A percentile compares a stretch with the other conserved stretches of the same genome.
Conservation (phyloP, 2,113 vertebrate genomes). For the Corythoichthys haematopterus region DNA sequence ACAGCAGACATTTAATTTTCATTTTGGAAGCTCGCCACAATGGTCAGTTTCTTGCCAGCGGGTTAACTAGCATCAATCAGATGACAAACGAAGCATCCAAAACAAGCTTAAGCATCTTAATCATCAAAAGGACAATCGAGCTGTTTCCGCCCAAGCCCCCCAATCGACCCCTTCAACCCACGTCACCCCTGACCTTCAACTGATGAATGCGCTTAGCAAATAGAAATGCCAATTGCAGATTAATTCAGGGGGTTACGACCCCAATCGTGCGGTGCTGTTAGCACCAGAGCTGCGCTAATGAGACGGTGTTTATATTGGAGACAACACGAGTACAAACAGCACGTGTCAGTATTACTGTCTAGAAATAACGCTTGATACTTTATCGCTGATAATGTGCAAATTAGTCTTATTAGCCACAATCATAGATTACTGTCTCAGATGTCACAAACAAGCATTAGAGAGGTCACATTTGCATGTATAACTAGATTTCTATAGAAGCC, state of each 20-base stretch:
- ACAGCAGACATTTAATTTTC: not conserved
- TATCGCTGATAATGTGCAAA: not conserved
- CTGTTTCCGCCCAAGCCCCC: constrained; percentile 16
- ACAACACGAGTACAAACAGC: constrained; percentile 31
- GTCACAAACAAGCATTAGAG: not conserved
- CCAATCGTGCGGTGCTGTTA: constrained; percentile 33
- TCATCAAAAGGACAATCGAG: constrained; percentile 11
- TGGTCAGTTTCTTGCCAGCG: not conserved
- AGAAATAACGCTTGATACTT: not conserved
- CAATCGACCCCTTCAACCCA: constrained; percentile 3
- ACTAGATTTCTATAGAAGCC: not conserved
- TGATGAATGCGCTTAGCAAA: constrained; percentile 55
- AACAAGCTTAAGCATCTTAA: constrained; percentile 10
- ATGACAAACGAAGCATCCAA: not conserved
- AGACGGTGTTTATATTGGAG: constrained; percentile 25
- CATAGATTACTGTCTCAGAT: not conserved
- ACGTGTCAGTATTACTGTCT: not conserved
- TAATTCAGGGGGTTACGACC: constrained; percentile 39
- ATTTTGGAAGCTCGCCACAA: not conserved
- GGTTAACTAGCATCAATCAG: not conserved
- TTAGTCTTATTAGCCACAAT: not conserved
- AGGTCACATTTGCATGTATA: not conserved
- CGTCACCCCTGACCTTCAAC: constrained; percentile 25
- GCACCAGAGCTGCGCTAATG: constrained; percentile 22
- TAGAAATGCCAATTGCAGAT: constrained; percentile 55